These are phyloP conservation scores for Python bivittatus DNA, from an alignment of 2,113 vertebrate species.

Conservation along the genomic window DNA sequence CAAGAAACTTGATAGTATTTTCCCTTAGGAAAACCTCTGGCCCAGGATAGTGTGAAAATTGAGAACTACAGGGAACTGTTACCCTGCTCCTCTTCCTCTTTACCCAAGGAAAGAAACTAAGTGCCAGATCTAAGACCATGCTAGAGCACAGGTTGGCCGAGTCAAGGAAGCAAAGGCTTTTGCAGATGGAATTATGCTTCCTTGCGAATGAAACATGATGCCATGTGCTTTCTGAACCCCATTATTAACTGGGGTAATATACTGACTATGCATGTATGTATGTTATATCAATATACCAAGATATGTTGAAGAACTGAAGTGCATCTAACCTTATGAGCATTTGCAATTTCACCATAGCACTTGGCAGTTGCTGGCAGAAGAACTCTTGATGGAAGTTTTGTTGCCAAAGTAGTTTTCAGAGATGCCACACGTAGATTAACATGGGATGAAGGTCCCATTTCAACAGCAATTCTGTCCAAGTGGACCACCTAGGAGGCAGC, in stretches of 20 bases:
- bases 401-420: constrained; percentile 83
- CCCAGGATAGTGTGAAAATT: background rate
- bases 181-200: background rate
- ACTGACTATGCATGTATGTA: background rate
- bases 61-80: background rate
- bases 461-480: constrained; percentile 76
- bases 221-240: background rate
- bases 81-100: background rate
- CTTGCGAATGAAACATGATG: background rate
- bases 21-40: background rate
- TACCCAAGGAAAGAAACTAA: background rate
- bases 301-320: background rate
- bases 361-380: constrained; percentile 82
- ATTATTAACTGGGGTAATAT: background rate
- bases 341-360: constrained; percentile 79
- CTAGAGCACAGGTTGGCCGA: background rate
- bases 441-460: constrained; percentile 76
- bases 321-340: constrained; percentile 76
- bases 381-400: constrained; percentile 85
- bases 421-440: constrained; percentile 75
- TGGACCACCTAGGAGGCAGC: constrained; percentile 75
- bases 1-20: background rate
- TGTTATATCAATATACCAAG: background rate
- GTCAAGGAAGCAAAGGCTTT: constrained; percentile 5
- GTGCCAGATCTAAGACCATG: background rate